These are phyloP conservation scores for Rafetus swinhoei DNA, from an alignment of 2,113 vertebrate species.

Conservation along the genomic window DNA sequence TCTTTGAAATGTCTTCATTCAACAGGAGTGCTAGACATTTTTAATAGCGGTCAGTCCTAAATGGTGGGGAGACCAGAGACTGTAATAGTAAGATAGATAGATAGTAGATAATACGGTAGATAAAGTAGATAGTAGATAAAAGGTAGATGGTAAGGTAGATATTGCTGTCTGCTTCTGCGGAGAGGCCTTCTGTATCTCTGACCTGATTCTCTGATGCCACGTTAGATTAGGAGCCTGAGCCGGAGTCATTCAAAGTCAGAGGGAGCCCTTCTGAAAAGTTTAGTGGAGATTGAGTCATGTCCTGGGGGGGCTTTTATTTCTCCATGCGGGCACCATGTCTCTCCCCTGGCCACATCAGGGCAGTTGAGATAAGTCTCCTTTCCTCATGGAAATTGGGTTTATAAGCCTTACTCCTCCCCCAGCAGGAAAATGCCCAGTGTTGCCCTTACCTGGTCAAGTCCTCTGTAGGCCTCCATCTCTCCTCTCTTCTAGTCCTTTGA, in stretches of 20 bases:
- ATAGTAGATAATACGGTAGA: too few species aligned
- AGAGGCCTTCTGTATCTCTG: background rate
- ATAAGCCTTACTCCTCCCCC: rapidly evolving
- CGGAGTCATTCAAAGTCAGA: background rate
- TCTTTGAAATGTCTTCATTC: background rate
- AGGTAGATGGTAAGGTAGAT: background rate
- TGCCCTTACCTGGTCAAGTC: background rate
- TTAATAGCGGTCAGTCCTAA: background rate
- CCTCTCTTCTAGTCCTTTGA: constrained; percentile 87
- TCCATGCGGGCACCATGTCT: too few species aligned
- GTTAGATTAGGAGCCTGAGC: background rate
- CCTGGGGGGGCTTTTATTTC: background rate
- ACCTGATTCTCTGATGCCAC: background rate
- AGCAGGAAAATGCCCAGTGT: background rate
- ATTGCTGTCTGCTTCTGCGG: background rate
- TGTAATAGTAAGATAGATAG: background rate
- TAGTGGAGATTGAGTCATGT: background rate
- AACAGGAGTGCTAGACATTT: background rate
- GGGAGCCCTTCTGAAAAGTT: background rate
- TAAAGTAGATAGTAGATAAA: too few species aligned
- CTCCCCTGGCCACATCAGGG: background rate
- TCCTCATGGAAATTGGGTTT: background rate
- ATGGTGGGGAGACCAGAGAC: background rate
- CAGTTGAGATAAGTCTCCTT: background rate
- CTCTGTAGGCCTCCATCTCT: background rate